Evolutionary conservation across 2,888 invertebrate species (phyloP).

Genomic region (Ephialtes manifestator): DNA sequence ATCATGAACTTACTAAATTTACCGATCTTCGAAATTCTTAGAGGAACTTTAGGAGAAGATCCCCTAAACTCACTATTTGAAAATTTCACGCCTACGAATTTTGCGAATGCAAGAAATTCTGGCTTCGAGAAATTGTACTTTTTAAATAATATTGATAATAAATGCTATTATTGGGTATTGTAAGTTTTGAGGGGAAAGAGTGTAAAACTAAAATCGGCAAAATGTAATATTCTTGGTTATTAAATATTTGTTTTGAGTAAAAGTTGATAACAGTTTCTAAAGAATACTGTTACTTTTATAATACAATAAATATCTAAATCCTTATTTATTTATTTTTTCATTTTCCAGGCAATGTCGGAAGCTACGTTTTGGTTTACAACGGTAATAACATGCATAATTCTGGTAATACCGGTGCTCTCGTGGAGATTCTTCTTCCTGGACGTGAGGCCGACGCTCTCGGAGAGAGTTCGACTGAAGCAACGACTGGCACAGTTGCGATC

Average conservation of each 20-base stretch:
- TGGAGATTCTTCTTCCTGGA: conserved; percentile 98
- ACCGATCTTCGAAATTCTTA: too few species aligned
- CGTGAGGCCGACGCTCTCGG: conserved; percentile 96
- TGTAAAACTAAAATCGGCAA: too few species aligned
- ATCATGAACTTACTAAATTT: too few species aligned
- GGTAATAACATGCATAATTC: conserved; percentile 92
- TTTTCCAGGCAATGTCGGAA: conserved; percentile 92
- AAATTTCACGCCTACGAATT: too few species aligned
- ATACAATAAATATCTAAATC: background rate
- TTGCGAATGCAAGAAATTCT: too few species aligned
- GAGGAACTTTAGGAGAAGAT: too few species aligned
- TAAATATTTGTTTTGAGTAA: too few species aligned
- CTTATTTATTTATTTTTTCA: conserved; percentile 25
- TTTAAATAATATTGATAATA: background rate
- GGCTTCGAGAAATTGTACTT: background rate
- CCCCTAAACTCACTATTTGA: too few species aligned
- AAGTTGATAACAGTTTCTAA: too few species aligned
- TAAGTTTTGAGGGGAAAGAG: too few species aligned
- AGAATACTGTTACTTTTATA: background rate
- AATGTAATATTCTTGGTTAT: too few species aligned
- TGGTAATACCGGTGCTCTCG: conserved; percentile 97
- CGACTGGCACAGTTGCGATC: conserved; percentile 90
- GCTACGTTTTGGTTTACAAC: conserved; percentile 96
- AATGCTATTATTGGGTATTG: too few species aligned
- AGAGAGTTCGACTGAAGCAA: conserved; percentile 95